Evolutionary conservation across 2,888 invertebrate genomes (phyloP).

Genomic region (Cataglyphis altisquamis): DNA sequence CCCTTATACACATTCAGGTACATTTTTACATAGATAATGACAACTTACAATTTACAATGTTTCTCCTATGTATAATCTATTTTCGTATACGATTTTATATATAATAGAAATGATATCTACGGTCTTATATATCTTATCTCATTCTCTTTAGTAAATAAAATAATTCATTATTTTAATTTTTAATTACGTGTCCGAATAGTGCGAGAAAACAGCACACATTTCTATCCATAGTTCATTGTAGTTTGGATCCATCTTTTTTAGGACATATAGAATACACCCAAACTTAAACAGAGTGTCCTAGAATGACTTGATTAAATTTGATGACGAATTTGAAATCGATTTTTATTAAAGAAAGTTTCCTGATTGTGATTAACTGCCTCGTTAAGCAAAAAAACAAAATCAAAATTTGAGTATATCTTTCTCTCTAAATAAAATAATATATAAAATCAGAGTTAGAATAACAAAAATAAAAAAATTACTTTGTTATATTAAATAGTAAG

Average conservation of each 20-base stretch:
- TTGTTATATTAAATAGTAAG: background rate
- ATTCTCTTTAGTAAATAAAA: background rate
- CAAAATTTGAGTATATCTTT: constrained; percentile 1
- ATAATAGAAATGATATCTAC: constrained; percentile 39
- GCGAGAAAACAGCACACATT: constrained; percentile 9
- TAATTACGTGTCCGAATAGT: constrained; percentile 16
- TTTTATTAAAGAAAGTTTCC: background rate
- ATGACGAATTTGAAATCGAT: background rate
- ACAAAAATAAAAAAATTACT: constrained; percentile 33
- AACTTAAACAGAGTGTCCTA: constrained; percentile 11
- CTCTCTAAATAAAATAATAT: constrained; percentile 11
- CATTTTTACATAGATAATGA: background rate
- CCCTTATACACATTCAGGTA: background rate
- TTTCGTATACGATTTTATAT: background rate
- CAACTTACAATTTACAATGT: background rate
- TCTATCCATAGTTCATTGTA: constrained; percentile 33
- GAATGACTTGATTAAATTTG: background rate
- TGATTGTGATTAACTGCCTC: background rate
- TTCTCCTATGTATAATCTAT: background rate
- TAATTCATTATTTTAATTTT: background rate
- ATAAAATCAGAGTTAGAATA: constrained; percentile 1
- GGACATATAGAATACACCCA: constrained; percentile 20
- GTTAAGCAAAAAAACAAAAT: constrained; percentile 21
- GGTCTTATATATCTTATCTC: background rate
- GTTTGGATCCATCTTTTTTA: constrained; percentile 28